phyloP scores from a whole-genome alignment of 1,140 invertebrate species.

The Drosophila micromelanica region DNA sequence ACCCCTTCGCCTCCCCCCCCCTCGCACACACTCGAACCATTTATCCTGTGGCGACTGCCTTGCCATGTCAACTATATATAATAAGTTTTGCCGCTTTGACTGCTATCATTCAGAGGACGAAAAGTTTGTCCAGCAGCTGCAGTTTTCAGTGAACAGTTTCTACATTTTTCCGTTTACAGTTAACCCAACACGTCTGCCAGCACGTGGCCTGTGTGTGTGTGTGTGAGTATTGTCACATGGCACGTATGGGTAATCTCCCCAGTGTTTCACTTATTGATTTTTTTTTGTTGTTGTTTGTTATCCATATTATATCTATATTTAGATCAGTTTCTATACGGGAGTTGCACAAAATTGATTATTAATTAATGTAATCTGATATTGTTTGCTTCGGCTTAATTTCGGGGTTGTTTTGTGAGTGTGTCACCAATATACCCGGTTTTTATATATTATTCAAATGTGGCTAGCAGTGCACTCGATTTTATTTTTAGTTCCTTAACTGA shows the following conservation, averaged over 20 bases:
- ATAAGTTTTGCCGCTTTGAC: conserved; percentile 46
- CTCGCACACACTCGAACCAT: no score
- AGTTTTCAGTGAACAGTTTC: conserved; percentile 17
- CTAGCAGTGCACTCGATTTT: not conserved
- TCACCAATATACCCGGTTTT: not conserved
- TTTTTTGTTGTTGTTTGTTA: conserved; percentile 5
- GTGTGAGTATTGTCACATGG: conserved; percentile 11
- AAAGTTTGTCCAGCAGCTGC: conserved; percentile 38
- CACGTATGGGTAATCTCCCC: conserved; percentile 34
- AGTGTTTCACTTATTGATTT: conserved; percentile 35
- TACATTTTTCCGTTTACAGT: conserved; percentile 1
- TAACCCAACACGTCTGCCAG: not conserved
- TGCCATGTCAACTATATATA: conserved; percentile 47
- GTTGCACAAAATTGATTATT: conserved; percentile 40
- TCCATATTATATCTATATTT: conserved; percentile 9
- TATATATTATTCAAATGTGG: not conserved
- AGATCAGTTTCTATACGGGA: not conserved
- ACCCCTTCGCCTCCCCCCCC: not conserved
- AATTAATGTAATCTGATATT: conserved; percentile 24
- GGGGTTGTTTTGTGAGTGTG: not conserved
- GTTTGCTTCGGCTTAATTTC: not conserved
- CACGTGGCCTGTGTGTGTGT: conserved; percentile 8
- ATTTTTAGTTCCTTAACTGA: conserved; percentile 20
- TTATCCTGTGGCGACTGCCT: conserved; percentile 17
- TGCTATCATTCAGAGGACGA: conserved; percentile 25